phyloP scores from a whole-genome alignment of 37 sponge, comb jelly and placozoan species.

The Corticium candelabrum region DNA sequence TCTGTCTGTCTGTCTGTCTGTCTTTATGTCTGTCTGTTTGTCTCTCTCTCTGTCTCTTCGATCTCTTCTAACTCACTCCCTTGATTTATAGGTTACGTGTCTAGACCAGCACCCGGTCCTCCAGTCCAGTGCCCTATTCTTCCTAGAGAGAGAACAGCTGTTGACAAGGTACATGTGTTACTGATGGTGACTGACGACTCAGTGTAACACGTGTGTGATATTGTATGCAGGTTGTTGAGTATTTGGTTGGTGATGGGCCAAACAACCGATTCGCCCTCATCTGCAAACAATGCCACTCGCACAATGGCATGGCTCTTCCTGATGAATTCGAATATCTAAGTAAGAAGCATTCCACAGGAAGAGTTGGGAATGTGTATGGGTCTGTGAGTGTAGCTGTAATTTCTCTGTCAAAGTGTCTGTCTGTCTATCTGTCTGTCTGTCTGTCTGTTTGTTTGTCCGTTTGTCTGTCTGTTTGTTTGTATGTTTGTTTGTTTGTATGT shows the following conservation, averaged over 20 bases:
- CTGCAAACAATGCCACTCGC: slow-evolving; percentile 64
- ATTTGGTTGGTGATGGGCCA: slow-evolving; percentile 84
- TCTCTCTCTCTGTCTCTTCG: not conserved
- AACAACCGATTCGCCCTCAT: slow-evolving; percentile 80
- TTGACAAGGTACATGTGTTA: not conserved
- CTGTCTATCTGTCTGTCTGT: no score
- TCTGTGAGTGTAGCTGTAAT: slow-evolving; percentile 3
- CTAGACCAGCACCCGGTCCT: slow-evolving; percentile 7
- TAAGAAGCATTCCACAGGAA: not conserved
- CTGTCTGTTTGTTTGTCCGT: no score
- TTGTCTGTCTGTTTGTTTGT: no score
- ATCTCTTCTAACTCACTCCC: not conserved
- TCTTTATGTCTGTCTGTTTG: no score
- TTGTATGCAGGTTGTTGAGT: slow-evolving; percentile 59
- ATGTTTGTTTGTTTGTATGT: not conserved
- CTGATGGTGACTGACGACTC: not conserved
- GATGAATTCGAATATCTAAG: slow-evolving; percentile 81
- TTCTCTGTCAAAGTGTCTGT: not conserved
- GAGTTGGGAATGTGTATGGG: not conserved
- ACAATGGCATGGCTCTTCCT: slow-evolving; percentile 82
- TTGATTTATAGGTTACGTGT: not conserved
- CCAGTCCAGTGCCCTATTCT: not conserved
- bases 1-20: no score
- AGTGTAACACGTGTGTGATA: not conserved
- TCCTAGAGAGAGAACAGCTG: not conserved